Base-by-base conservation (phyloP, 1,140 invertebrate genomes). In the Lordiphosa collinella region DNA sequence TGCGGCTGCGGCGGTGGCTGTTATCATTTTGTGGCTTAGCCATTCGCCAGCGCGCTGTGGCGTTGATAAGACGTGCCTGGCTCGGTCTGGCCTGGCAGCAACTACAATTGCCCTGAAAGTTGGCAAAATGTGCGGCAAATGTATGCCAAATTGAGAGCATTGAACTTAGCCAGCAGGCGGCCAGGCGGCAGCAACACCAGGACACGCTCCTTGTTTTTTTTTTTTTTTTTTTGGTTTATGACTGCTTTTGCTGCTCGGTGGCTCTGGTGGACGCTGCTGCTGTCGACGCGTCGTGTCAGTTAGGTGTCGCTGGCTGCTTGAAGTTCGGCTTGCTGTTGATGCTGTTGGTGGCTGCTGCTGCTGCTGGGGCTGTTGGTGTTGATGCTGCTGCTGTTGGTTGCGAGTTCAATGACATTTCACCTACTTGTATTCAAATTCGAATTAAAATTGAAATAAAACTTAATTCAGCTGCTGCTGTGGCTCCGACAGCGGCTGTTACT, bases 391-490 rank as follows among this genome's bases (percentile, higher is more conserved):
- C 38, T 44, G 44, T 16, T 35, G 47, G 75, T 68, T 64, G 78
- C 73, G 79, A 84, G 79, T 85, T 85, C 79, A 85, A 78, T 71
- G 79, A 85, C 79, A 74, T 65, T 84, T 85, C 79, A 84, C 79
- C 79, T 84, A 85, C 78, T 85, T 85, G 68, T 69, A 65, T 65
- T 72, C 52, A 65, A 82, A 80, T 68, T 63, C 44, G 57, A 60
- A 62, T 52, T 52, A 41, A 57, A 66, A 60, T 13, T 50, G 31
- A 67, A 57, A 67, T 55, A 50, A 61, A 58, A 70, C 13, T 41
- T 49, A 32, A 35, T 40, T 32, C 34, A 34, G 47, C 40, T 38
- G 52, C 37, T 14, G 52, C 38, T 51, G 44, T 14, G 12, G 34
- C 31, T 36, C 31, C 22, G 18, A 12, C 32, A 31, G 43, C 34